Evolutionary conservation across 2,797 vertebrate species (phyloP), one percentile per base, ranked within the genome.

Genomic region (Tauraco hartlaubi): DNA sequence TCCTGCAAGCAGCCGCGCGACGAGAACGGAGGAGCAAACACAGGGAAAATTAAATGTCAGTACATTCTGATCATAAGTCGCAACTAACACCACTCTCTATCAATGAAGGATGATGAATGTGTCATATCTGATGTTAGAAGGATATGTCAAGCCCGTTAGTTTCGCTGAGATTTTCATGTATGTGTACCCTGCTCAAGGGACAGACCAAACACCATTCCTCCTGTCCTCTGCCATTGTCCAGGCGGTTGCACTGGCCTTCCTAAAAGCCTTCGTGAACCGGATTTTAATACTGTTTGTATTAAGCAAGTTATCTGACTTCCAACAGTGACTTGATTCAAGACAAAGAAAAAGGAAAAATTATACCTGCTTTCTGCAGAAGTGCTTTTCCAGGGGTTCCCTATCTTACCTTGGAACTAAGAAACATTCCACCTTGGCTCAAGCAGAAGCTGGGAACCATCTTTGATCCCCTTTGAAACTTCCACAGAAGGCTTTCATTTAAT

Each of bases 401-500:
- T 28, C 33, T 85, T 64, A 13, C 16, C 1, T 2, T 13, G 11
- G 23, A 58, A 55, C 21, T 6, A n/a, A 63, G 55, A 81, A 76
- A 54, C 12, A 9, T 37, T 69, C 44, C 37, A 84, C 69, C 63
- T 78, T 41, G 85, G 19, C 26, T 89, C 71, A 15, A 61, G 80
- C 10, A 26, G 92, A 90, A 88, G 6, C 63, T 72, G 49, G 35
- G 88, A 44, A 94, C 17, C 88, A 85, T 83, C 85, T 95, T 64
- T 85, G 85, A 66, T 81, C 41, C 48, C 76, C 76, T 95, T 85
- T 85, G 83, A 94, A 95, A 95, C 67, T 63, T 76, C 67, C 90
- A 79, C 88, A 96, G 85, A 86, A 94, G 95, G 88, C 77, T 93
- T 93, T 85, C 7, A 90, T 96, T 94, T 94, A 43, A 85, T 93